Base-by-base conservation (phyloP, 2,797 vertebrate genomes). In the Danio kyathit region DNA sequence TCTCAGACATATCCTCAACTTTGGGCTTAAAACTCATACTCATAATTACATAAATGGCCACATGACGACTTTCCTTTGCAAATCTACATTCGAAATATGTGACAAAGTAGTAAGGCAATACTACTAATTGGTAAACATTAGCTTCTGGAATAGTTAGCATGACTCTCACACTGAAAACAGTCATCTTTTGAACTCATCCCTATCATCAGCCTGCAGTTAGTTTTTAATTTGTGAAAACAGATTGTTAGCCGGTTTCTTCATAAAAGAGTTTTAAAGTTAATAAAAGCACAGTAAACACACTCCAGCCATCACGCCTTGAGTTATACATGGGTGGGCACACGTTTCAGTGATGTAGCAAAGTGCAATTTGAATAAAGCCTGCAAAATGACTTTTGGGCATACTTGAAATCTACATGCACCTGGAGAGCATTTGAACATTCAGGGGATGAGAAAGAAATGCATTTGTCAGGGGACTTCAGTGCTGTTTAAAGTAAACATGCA, bases 381-480 rank as follows among this genome's bases (percentile, higher is more conserved):
- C 83, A 89, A 88, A 88, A 67, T 29, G 41, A 21, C 66, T 86
- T 87, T 63, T 70, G 21, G 57, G 65, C 51, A 76, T 16, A 59
- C 57, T 59, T 63, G 65, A 51, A 51, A 60, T 76, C 56, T 65
- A n/a, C 73, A 76, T 64, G 60, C 74, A 61, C 72, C 76, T 74
- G 76, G 44, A 76, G 44, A 67, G 52, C 59, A 61, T 74, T 59
- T 59, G 69, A 67, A 60, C 76, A 83, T 71, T 43, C n/a, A 73
- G 43, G 76, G 87, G 90, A 88, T 84, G 76, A 61, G 66, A 80
- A 59, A 79, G 17, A 81, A 85, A 76, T 65, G 76, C 77, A 54
- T 91, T 90, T 84, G 89, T 89, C 88, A 89, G 70, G 87, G 84
- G 81, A 81, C 73, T 77, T 74, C 46, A 44, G 67, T 64, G 87